Conservation (phyloP, 2,888 invertebrate species). For the Hemicrepidius hirtus region DNA sequence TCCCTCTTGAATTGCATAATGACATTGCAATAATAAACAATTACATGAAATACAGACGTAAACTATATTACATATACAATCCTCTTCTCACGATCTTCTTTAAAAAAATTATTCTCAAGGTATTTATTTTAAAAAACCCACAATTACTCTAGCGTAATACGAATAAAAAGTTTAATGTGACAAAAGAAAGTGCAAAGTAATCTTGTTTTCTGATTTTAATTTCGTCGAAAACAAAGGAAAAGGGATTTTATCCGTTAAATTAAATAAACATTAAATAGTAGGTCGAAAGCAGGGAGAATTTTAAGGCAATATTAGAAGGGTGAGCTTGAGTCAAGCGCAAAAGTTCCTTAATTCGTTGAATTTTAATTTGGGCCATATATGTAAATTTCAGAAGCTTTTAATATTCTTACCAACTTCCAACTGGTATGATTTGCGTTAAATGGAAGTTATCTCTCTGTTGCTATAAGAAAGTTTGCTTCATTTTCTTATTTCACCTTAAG, state of each 20-base stretch:
- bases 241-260: background rate
- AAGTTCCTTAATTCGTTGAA: constrained; percentile 48
- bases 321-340: constrained; percentile 28
- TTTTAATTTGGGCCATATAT: constrained; percentile 52
- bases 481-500: constrained; percentile 25
- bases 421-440: constrained; percentile 47
- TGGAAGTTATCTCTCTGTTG: constrained; percentile 42
- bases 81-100: background rate
- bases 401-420: constrained; percentile 45
- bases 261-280: constrained; percentile 42
- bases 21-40: background rate
- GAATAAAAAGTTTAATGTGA: background rate
- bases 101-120: background rate
- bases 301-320: constrained; percentile 17
- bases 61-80: background rate
- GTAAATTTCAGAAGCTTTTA: constrained; percentile 51
- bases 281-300: constrained; percentile 10
- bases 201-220: background rate
- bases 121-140: background rate
- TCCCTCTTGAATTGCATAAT: background rate
- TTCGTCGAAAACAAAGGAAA: background rate
- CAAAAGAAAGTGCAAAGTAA: background rate
- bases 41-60: background rate
- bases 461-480: constrained; percentile 17
- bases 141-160: background rate